phyloP scores from a whole-genome alignment of 2,888 invertebrate genomes.

The Salticus scenicus region DNA sequence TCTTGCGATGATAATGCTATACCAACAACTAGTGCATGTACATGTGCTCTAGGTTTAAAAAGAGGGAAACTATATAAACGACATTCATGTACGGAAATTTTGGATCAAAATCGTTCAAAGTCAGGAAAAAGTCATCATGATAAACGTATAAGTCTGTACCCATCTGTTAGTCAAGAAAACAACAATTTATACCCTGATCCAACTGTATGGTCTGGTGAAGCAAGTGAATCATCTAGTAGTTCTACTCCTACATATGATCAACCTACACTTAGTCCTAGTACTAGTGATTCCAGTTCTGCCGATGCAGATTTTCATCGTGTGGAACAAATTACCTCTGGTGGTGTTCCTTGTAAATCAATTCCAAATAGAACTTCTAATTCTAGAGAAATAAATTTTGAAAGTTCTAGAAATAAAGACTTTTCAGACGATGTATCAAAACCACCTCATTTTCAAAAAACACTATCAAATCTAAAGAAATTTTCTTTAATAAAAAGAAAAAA shows the following conservation, averaged over 20 bases:
- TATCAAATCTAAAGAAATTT: slow-evolving; percentile 70
- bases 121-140: slow-evolving; percentile 28
- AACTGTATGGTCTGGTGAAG: slow-evolving; percentile 70
- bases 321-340: slow-evolving; percentile 6
- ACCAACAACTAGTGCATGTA: slow-evolving; percentile 39
- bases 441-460: slow-evolving; percentile 70
- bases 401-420: slow-evolving; percentile 33
- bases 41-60: slow-evolving; percentile 32
- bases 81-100: slow-evolving; percentile 59
- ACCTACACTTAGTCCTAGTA: slow-evolving; percentile 71
- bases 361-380: background rate
- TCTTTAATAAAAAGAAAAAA: slow-evolving; percentile 67
- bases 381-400: slow-evolving; percentile 33
- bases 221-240: slow-evolving; percentile 71
- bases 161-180: slow-evolving; percentile 42
- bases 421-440: slow-evolving; percentile 61
- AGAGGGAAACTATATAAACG: slow-evolving; percentile 50
- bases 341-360: slow-evolving; percentile 27
- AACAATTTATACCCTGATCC: slow-evolving; percentile 70
- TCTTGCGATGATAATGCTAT: slow-evolving; percentile 27
- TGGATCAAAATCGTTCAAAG: slow-evolving; percentile 31
- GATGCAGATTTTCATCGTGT: slow-evolving; percentile 64
- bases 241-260: slow-evolving; percentile 71
- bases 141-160: slow-evolving; percentile 37
- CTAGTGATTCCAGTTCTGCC: slow-evolving; percentile 72